A percentile compares a stretch with the other conserved stretches of the same genome.
phyloP scores from a whole-genome alignment of 1,140 invertebrate genomes.

The Scaptomyza montana region DNA sequence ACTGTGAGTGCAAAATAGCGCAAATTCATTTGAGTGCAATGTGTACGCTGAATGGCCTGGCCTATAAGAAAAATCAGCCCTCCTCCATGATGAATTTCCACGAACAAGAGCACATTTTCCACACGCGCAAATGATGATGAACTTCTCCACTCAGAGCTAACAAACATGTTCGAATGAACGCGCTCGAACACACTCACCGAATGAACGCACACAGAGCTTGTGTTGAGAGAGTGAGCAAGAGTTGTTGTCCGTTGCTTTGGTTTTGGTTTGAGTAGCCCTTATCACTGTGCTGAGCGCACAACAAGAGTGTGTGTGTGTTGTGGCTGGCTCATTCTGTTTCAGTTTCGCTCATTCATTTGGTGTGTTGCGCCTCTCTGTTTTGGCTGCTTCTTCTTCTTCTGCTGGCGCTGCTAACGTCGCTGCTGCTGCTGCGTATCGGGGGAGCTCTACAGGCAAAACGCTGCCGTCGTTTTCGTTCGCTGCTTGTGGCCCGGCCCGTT shows the following conservation, averaged over 20 bases:
- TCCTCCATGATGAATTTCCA: constrained; percentile 82
- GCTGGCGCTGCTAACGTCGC: constrained; percentile 7
- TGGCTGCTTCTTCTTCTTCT: constrained; percentile 58
- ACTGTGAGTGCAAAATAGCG: constrained; percentile 40
- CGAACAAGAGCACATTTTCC: constrained; percentile 57
- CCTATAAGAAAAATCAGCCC: constrained; percentile 82
- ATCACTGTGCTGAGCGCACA: constrained; percentile 26
- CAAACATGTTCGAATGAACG: constrained; percentile 37
- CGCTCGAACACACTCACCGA: constrained; percentile 4
- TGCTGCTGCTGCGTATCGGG: constrained; percentile 31
- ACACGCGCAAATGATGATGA: constrained; percentile 59
- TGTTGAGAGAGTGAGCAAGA: constrained; percentile 8
- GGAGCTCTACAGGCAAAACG: constrained; percentile 51
- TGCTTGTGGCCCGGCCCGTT: constrained; percentile 38
- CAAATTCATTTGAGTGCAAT: constrained; percentile 48
- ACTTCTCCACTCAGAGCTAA: constrained; percentile 34
- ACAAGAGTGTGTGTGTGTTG: constrained; percentile 9
- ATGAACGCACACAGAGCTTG: constrained; percentile 25
- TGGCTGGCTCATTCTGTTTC: constrained; percentile 49
- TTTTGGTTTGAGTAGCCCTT: constrained; percentile 35
- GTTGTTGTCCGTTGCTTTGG: not conserved
- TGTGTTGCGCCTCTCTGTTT: constrained; percentile 64
- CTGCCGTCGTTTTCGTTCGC: constrained; percentile 26
- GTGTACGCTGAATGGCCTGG: constrained; percentile 28
- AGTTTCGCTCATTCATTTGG: constrained; percentile 60